phyloP scores from a whole-genome alignment of 2,113 vertebrate genomes.

The Corythornis madagascariensis region DNA sequence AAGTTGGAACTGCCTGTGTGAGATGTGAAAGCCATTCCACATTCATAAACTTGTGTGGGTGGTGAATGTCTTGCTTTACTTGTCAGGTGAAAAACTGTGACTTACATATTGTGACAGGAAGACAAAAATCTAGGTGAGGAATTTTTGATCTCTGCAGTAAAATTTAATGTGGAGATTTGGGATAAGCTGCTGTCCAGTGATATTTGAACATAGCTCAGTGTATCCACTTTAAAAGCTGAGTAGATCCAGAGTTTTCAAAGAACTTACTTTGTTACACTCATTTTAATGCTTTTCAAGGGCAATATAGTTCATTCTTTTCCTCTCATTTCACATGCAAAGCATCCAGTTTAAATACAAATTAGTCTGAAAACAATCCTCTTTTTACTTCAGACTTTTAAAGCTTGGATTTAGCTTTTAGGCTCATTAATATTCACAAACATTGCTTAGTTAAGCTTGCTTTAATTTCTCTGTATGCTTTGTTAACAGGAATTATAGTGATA shows the following conservation, averaged over 20 bases:
- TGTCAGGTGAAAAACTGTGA: background rate
- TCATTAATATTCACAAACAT: constrained; percentile 80
- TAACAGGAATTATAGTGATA: constrained; percentile 78
- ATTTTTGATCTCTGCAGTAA: background rate
- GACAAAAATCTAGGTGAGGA: background rate
- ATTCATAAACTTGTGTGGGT: background rate
- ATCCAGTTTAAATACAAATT: constrained; percentile 75
- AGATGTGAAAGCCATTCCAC: background rate
- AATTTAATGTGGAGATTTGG: background rate
- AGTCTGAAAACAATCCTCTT: constrained; percentile 77
- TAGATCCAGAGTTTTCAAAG: background rate
- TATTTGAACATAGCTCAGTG: background rate
- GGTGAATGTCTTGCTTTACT: rapidly evolving
- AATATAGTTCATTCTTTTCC: constrained; percentile 7
- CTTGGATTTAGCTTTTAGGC: constrained; percentile 74
- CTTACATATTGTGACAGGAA: background rate
- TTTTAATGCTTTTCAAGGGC: constrained; percentile 35
- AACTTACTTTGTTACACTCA: background rate
- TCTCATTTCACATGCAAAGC: constrained; percentile 65
- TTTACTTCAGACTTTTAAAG: constrained; percentile 68
- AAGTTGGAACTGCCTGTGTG: background rate
- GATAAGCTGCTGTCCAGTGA: background rate
- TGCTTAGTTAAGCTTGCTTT: constrained; percentile 79
- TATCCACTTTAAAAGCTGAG: background rate
- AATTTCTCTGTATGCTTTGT: constrained; percentile 80